Conservation (phyloP, 2,113 vertebrate genomes). For the Cottus gobio region DNA sequence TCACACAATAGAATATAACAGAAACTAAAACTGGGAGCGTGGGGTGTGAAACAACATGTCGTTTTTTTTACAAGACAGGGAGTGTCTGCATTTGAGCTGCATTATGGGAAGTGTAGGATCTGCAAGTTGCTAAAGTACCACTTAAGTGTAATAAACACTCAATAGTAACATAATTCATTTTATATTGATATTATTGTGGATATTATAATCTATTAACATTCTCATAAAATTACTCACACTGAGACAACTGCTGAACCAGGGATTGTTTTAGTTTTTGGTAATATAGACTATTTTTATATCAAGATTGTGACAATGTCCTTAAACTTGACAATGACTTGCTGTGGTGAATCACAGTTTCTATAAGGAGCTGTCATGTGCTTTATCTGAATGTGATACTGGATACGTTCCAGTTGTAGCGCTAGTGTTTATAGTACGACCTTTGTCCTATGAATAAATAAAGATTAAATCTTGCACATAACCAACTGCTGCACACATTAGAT, state of each 20-base stretch:
- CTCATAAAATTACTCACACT: background rate
- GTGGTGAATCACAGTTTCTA: background rate
- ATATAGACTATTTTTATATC: background rate
- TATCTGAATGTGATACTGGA: background rate
- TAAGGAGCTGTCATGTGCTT: background rate
- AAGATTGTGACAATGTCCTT: background rate
- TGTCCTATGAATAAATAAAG: conserved; percentile 7
- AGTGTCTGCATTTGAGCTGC: background rate
- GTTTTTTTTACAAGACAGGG: background rate
- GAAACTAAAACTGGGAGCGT: background rate
- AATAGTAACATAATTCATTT: background rate
- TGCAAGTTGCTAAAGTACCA: background rate
- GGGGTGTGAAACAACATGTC: background rate
- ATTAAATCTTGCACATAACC: background rate
- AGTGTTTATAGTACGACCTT: conserved; percentile 20
- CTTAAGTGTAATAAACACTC: background rate
- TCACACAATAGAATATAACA: background rate
- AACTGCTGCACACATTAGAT: background rate
- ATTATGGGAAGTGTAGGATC: conserved; percentile 6
- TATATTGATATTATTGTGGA: background rate
- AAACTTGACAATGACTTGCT: background rate
- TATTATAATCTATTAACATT: background rate
- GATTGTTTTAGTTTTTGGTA: background rate
- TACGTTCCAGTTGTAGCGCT: background rate
- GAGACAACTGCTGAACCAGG: background rate